A percentile compares a stretch with the other conserved stretches of the same genome.
Conservation (phyloP, 2,113 vertebrate genomes). For the Anolis carolinensis region DNA sequence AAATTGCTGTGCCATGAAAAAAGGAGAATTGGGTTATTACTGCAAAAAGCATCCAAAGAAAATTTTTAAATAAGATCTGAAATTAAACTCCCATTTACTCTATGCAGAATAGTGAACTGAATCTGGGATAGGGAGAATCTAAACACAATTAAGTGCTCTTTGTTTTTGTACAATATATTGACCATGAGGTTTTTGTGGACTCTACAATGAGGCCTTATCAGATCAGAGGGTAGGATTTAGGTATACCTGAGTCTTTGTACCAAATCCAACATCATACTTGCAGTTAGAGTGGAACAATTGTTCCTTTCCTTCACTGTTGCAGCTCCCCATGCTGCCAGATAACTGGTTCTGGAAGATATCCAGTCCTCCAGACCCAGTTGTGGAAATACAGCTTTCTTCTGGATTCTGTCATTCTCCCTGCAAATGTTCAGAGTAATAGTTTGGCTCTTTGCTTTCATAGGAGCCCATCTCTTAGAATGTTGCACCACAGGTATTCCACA, state of each 20-base stretch:
- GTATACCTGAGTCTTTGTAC: neutral
- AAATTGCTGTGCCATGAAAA: neutral
- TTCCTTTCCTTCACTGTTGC: neutral
- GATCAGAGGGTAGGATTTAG: neutral
- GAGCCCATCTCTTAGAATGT: neutral
- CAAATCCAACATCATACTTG: neutral
- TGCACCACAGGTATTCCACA: constrained; percentile 20
- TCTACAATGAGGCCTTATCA: neutral
- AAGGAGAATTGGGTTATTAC: neutral
- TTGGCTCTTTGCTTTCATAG: neutral
- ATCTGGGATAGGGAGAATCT: neutral
- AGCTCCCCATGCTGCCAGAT: neutral
- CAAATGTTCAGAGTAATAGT: neutral
- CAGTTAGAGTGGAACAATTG: neutral
- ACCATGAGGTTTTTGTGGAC: neutral
- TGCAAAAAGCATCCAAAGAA: neutral
- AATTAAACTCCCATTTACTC: neutral
- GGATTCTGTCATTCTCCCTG: neutral
- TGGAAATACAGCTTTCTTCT: neutral
- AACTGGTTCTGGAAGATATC: neutral
- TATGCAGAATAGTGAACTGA: neutral
- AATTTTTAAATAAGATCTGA: neutral
- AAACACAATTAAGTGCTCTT: neutral
- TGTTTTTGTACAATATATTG: neutral
- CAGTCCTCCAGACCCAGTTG: neutral